A percentile compares a stretch with the other conserved stretches of the same genome.
Conservation (phyloP, 2,113 vertebrate genomes). For the Equus quagga region DNA sequence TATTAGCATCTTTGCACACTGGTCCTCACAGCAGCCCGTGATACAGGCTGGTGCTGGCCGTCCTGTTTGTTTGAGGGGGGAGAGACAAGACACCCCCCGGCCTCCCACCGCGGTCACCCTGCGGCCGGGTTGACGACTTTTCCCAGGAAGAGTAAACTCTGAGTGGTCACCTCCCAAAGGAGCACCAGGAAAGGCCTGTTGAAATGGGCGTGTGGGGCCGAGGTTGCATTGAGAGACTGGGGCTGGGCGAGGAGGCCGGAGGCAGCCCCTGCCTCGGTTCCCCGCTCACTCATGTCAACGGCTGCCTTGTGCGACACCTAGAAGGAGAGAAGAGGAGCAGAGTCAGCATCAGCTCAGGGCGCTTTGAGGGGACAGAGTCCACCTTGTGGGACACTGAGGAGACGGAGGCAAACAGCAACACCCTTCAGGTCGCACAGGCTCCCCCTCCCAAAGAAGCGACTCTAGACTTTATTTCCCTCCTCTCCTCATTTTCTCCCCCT, state of each 20-base stretch:
- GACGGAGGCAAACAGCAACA: accelerated
- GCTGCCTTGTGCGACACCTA: constrained; percentile 88
- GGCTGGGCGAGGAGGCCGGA: constrained; percentile 83
- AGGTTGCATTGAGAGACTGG: not conserved
- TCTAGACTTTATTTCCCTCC: accelerated
- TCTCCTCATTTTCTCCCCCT: accelerated
- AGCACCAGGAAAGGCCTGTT: constrained; percentile 91
- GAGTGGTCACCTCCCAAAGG: constrained; percentile 86
- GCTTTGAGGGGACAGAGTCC: accelerated
- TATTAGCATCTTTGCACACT: constrained; percentile 26
- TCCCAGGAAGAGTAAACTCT: constrained; percentile 91
- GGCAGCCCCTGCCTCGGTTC: constrained; percentile 89
- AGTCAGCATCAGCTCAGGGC: accelerated
- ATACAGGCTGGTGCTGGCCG: not conserved
- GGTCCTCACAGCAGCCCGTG: accelerated
- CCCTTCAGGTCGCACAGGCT: accelerated
- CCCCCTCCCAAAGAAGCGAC: not conserved
- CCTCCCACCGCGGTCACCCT: not conserved
- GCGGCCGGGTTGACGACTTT: constrained; percentile 90
- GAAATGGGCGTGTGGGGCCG: not conserved
- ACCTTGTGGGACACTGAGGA: accelerated
- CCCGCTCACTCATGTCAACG: constrained; percentile 92
- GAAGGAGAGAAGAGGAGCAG: not conserved
- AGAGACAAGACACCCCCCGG: not conserved
- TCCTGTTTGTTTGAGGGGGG: not conserved